Evolutionary conservation across 2,888 invertebrate species (phyloP).

Genomic region (Clepsis dumicolana): DNA sequence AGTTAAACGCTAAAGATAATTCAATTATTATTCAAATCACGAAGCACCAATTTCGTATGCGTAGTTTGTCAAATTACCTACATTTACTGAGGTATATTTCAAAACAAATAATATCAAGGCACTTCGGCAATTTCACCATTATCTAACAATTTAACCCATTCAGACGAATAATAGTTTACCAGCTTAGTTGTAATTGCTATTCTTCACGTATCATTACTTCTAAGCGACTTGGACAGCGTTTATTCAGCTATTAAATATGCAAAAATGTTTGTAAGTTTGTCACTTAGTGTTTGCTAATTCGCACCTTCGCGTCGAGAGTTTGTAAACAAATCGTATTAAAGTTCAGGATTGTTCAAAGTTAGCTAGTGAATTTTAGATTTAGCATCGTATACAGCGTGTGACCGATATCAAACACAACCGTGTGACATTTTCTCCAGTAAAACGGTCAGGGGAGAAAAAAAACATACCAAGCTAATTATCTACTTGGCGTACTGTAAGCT

Average conservation of each 20-base stretch:
- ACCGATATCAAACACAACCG: background rate
- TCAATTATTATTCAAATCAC: background rate
- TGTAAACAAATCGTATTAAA: conserved; percentile 38
- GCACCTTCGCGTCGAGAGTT: conserved; percentile 38
- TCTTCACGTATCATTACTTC: conserved; percentile 47
- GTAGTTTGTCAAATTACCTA: background rate
- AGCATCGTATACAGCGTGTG: conserved; percentile 17
- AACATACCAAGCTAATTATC: too few species aligned
- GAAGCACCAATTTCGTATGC: background rate
- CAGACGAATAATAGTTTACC: background rate
- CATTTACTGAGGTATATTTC: background rate
- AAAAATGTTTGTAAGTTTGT: conserved; percentile 29
- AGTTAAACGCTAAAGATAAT: background rate
- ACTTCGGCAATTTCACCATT: background rate
- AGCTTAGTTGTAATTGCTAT: background rate
- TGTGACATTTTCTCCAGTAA: too few species aligned
- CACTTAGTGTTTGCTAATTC: conserved; percentile 38
- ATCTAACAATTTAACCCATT: conserved; percentile 3
- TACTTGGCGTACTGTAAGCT: too few species aligned
- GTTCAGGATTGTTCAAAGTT: conserved; percentile 26
- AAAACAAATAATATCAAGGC: background rate
- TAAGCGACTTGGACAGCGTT: conserved; percentile 4
- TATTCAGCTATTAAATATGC: conserved; percentile 19
- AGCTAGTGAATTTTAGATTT: conserved; percentile 17
- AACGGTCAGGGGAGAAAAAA: too few species aligned